Evolutionary conservation across 2,888 invertebrate genomes (phyloP), one percentile per base, ranked within the genome.

Genomic region (Pseudococcus longispinus): DNA sequence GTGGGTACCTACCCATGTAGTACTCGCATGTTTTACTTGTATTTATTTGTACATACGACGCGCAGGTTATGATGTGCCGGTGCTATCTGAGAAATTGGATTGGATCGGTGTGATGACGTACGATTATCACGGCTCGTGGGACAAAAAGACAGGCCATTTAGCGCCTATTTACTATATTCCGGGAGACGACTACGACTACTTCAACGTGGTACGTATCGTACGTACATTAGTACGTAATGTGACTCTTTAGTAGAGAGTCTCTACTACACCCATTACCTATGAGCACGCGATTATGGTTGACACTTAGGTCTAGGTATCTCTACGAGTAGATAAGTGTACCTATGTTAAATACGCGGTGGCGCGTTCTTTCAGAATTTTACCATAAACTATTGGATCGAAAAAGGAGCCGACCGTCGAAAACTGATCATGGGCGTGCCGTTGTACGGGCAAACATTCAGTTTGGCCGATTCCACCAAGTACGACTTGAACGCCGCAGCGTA

Each of bases 21-120:
- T 55, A 55, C 55, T n/a, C 55, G 55, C 9, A 1, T 32, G 32
- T 84, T 70, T n/a, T n/a, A n/a, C n/a, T n/a, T n/a, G n/a, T n/a
- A n/a, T n/a, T n/a, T n/a, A n/a, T n/a, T n/a, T n/a, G n/a, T n/a
- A n/a, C n/a, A n/a, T n/a, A n/a, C n/a, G n/a, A n/a, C n/a, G n/a
- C 82, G n/a, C 84, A 89, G 93, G 95, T 0, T 97, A 97, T 90
- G 95, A 97, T 89, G 96, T 97, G 0, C 94, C 95, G 0, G 92
- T 93, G 0, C 90, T 97, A 4, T 94, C 95, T 0, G 92, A 93
- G 89, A 93, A 95, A 90, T 92, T 97, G 87, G 97, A 97, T 90
- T 97, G 96, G 96, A 95, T 97, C 83, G 95, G 96, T 0, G 96
- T 97, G 0, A 97, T 97, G 97, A 95, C 96, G 0, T 97, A 97